Evolutionary conservation across 2,113 vertebrate species (phyloP).

Genomic region (Pteronura brasiliensis): DNA sequence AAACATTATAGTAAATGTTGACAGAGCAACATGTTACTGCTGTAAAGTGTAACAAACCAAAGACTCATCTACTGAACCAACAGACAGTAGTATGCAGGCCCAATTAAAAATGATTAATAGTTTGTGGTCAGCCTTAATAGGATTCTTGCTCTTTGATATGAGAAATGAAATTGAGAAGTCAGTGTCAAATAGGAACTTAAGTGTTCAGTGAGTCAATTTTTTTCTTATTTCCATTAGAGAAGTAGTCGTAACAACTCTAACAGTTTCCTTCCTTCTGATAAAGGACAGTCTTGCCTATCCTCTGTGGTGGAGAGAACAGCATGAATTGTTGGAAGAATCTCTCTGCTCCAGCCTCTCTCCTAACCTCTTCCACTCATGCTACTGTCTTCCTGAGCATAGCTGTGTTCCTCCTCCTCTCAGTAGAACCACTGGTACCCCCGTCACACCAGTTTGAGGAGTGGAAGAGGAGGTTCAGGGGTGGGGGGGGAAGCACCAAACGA

Average conservation of each 20-base stretch:
- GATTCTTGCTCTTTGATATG: not conserved
- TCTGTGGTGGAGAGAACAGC: not conserved
- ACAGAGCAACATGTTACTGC: conserved; percentile 59
- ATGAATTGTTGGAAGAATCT: not conserved
- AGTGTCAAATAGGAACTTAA: not conserved
- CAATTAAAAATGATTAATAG: conserved; percentile 61
- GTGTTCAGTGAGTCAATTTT: conserved; percentile 23
- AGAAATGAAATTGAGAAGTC: conserved; percentile 63
- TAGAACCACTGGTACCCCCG: not conserved
- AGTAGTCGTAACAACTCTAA: not conserved
- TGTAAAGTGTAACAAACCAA: conserved; percentile 31
- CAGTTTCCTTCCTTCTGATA: not conserved
- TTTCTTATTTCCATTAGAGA: not conserved
- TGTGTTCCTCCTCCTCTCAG: not conserved
- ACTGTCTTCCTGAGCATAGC: not conserved
- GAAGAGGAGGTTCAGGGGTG: rapidly evolving
- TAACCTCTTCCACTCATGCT: too few relatives aligned
- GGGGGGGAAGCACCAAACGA: not conserved
- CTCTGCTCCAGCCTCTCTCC: not conserved
- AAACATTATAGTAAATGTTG: conserved; percentile 65
- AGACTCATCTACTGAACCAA: conserved; percentile 8
- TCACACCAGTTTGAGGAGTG: not conserved
- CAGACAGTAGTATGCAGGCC: not conserved
- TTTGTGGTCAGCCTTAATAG: conserved; percentile 31
- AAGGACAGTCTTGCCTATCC: not conserved